Conservation (phyloP, 2,113 vertebrate species). For the Sander lucioperca region DNA sequence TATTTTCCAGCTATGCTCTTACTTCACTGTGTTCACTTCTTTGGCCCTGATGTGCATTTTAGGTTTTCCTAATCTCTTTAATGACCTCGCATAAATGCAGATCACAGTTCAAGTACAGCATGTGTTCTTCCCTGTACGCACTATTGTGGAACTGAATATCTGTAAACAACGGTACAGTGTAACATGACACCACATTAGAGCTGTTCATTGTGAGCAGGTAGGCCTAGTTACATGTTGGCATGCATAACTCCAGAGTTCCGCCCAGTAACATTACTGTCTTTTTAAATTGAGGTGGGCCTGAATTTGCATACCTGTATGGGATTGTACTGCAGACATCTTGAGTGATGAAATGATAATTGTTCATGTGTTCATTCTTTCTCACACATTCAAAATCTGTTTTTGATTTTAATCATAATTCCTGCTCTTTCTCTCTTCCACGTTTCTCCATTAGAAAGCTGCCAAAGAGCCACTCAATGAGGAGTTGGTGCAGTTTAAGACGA, state of each 20-base stretch:
- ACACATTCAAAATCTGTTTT: background rate
- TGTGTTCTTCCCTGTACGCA: background rate
- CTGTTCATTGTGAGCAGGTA: constrained; percentile 6
- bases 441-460: background rate
- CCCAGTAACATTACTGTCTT: background rate
- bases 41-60: too few species aligned
- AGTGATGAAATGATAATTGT: background rate
- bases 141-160: background rate
- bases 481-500: background rate
- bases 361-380: background rate
- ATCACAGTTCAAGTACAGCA: background rate
- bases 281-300: constrained; percentile 24
- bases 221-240: background rate
- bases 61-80: too few species aligned
- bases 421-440: background rate
- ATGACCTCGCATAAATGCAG: background rate
- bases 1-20: too few species aligned
- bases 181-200: background rate
- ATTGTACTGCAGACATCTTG: constrained; percentile 29
- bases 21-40: too few species aligned
- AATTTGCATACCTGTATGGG: constrained; percentile 41
- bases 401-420: background rate
- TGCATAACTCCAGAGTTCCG: constrained; percentile 17
- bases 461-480: background rate
- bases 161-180: background rate